Base-by-base conservation (phyloP, 2,113 vertebrate species). In the Lepus timidus region DNA sequence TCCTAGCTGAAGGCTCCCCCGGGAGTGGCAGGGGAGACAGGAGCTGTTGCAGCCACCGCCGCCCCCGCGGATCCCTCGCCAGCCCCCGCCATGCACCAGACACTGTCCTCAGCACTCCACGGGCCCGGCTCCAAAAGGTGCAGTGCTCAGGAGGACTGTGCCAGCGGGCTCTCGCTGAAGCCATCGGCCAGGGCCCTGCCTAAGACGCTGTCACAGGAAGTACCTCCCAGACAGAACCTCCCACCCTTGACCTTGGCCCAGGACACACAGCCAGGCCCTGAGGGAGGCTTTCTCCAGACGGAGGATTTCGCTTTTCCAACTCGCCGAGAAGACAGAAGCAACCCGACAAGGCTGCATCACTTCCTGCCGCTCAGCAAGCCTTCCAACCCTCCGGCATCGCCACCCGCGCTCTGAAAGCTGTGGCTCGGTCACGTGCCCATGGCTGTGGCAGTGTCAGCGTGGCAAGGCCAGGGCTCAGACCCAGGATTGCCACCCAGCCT, bases 391-490 rank as follows among this genome's bases (percentile, higher is more conserved):
- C 16, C 3, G 36, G 33, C 49, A 29, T 39, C 33, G 2, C 0
- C 7, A 19, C 36, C 49, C 22, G 19, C 33, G 20, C 2, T 68
- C 51, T 20, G 13, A 65, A 70, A 85, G 44, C 33, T 19, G 2
- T 11, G 16, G 73, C 36, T 36, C 0, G 0, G 49, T 27, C 29
- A 0, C 0, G 1, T 29, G 64, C 39, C 78, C 31, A 20, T 14
- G 92, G 9, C 49, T 31, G 2, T n/a, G 11, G 17, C 51, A 19
- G 0, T 31, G 36, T 44, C 6, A 44, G 44, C 44, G 7, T 44
- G 44, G 44, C 44, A 61, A 11, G 85, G 70, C 58, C 5, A n/a
- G 84, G 80, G 79, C 13, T 74, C 23, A 71, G 70, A 13, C 20
- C 27, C 51, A n/a, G 9, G 51, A n/a, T 6, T 25, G 1, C 19